phyloP scores from a whole-genome alignment of 2,888 invertebrate species.

The Ornithoptera alexandrae region DNA sequence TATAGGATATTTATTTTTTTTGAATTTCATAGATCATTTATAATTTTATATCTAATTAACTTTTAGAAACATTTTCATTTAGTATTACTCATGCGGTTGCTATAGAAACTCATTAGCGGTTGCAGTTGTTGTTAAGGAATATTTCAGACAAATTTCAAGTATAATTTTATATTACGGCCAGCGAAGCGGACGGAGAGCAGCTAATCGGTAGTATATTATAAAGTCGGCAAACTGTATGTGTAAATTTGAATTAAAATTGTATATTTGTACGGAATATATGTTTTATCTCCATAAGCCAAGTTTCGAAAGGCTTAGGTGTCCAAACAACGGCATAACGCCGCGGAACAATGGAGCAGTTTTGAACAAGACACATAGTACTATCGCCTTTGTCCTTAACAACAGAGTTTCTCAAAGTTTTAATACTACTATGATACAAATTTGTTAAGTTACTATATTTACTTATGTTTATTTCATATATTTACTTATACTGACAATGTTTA shows the following conservation, averaged over 20 bases:
- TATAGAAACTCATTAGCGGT: no score
- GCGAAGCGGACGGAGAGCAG: no score
- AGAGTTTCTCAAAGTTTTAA: conserved; percentile 5
- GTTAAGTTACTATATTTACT: neutral
- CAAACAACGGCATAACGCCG: conserved; percentile 15
- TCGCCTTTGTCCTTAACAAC: conserved; percentile 19
- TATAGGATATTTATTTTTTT: no score
- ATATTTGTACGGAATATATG: conserved; percentile 16
- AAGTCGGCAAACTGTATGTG: neutral
- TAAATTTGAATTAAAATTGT: conserved; percentile 2
- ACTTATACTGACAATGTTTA: no score
- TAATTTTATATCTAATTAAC: no score
- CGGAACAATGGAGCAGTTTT: conserved; percentile 24
- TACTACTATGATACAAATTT: neutral
- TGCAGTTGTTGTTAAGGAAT: no score
- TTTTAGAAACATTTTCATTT: no score
- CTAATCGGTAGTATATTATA: conserved; percentile 1
- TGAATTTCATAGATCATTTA: no score
- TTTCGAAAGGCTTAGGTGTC: conserved; percentile 6
- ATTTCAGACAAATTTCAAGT: no score
- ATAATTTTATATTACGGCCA: no score
- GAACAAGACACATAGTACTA: conserved; percentile 13
- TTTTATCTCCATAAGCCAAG: conserved; percentile 14
- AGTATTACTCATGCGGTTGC: no score
- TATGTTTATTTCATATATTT: no score